Percentiles rank a stretch among this genome's conserved stretches.
Conservation (phyloP, 2,113 vertebrate genomes). For the Myiagra hebetior region DNA sequence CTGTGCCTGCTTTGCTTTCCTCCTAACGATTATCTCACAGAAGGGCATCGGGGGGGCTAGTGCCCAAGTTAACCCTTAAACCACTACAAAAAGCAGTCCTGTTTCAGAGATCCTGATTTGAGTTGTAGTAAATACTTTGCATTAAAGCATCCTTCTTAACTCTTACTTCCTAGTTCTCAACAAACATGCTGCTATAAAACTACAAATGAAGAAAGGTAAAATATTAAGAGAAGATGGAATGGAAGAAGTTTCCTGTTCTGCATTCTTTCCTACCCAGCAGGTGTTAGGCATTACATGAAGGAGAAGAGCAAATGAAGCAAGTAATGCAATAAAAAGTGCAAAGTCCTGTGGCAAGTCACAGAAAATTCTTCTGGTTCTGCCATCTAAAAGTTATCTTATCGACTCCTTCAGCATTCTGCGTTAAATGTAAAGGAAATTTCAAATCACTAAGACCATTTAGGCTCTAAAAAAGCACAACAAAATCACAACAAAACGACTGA, state of each 20-base stretch:
- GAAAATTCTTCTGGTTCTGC: neutral
- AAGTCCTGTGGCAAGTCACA: neutral
- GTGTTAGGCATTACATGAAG: neutral
- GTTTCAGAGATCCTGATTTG: neutral
- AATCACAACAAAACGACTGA: neutral
- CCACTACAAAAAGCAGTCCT: neutral
- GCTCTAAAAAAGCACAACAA: neutral
- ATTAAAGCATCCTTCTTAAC: neutral
- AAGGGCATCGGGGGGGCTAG: too few relatives aligned
- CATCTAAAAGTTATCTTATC: neutral
- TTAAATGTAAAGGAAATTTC: conserved; percentile 1
- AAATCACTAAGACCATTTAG: neutral
- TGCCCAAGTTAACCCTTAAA: too few relatives aligned
- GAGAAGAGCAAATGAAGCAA: conserved; percentile 1
- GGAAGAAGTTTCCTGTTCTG: neutral
- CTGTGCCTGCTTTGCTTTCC: too few relatives aligned
- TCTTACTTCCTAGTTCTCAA: neutral
- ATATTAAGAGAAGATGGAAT: neutral
- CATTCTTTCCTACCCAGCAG: neutral
- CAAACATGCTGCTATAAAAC: neutral
- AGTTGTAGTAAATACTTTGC: neutral
- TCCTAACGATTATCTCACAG: too few relatives aligned
- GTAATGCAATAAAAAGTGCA: neutral
- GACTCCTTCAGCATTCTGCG: neutral
- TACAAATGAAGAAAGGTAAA: neutral